phyloP scores from a whole-genome alignment of 1,140 invertebrate species.

The Xylocopa sonorina region DNA sequence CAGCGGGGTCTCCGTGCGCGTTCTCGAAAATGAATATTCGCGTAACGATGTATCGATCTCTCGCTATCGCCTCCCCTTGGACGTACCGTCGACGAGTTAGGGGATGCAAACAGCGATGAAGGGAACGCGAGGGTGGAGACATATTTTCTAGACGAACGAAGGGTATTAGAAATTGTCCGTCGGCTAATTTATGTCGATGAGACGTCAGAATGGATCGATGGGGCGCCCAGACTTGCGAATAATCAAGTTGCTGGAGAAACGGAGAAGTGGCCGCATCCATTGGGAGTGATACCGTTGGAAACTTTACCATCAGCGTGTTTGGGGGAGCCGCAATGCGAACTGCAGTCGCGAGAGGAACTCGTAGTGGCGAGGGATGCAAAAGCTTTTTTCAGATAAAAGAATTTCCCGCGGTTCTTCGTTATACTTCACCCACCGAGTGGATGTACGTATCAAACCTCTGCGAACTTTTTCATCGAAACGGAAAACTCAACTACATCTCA shows the following conservation, averaged over 20 bases:
- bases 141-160: constrained; percentile 27
- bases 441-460: too few species aligned
- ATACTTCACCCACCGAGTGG: too few species aligned
- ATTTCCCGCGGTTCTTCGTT: too few species aligned
- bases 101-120: background rate
- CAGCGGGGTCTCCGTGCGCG: background rate
- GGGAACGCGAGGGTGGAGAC: background rate
- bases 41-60: constrained; percentile 8
- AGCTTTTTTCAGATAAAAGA: constrained; percentile 56
- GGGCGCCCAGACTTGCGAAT: constrained; percentile 59
- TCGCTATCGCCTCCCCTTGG: constrained; percentile 2
- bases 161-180: constrained; percentile 54
- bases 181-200: constrained; percentile 69
- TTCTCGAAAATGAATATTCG: background rate
- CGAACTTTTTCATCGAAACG: too few species aligned
- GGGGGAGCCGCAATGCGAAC: constrained; percentile 29
- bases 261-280: constrained; percentile 49
- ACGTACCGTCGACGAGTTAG: constrained; percentile 41
- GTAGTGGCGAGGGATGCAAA: constrained; percentile 33
- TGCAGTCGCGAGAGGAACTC: background rate
- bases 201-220: constrained; percentile 45
- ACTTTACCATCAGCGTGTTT: constrained; percentile 62
- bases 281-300: constrained; percentile 61
- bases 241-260: constrained; percentile 62
- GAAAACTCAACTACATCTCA: too few species aligned